Evolutionary conservation across 1,140 invertebrate genomes (phyloP).

Genomic region (Ctenoplectra terminalis): DNA sequence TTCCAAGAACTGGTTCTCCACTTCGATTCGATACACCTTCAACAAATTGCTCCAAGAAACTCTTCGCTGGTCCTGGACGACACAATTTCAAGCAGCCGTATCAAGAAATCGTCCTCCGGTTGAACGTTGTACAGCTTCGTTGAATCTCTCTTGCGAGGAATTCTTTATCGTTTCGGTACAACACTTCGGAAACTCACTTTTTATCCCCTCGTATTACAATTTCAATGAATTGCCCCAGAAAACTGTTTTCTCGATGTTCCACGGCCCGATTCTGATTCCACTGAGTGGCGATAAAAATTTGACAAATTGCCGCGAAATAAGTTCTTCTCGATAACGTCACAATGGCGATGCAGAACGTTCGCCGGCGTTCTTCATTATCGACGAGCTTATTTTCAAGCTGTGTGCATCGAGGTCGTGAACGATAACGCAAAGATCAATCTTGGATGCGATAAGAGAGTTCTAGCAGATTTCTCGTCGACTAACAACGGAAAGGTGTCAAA

Average conservation of each 20-base stretch:
- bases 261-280: too few species aligned
- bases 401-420: background rate
- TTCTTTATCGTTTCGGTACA: background rate
- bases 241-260: background rate
- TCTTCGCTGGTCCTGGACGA: background rate
- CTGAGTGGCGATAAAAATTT: background rate
- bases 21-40: background rate
- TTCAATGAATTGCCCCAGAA: background rate
- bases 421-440: conserved; percentile 26
- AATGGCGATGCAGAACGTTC: background rate
- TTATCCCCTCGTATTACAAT: background rate
- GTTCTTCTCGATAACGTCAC: background rate
- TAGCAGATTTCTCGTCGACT: conserved; percentile 2
- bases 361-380: background rate
- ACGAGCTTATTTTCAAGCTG: background rate
- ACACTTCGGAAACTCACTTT: background rate
- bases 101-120: background rate
- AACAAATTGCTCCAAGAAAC: background rate
- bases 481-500: conserved; percentile 58
- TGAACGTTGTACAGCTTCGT: background rate
- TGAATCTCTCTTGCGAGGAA: background rate
- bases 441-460: conserved; percentile 1
- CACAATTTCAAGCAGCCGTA: background rate
- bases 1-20: background rate
- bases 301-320: background rate